Percentiles rank a stretch among this genome's conserved stretches.
Conservation (phyloP, 2,113 vertebrate species). For the Dendropsophus ebraccatus region DNA sequence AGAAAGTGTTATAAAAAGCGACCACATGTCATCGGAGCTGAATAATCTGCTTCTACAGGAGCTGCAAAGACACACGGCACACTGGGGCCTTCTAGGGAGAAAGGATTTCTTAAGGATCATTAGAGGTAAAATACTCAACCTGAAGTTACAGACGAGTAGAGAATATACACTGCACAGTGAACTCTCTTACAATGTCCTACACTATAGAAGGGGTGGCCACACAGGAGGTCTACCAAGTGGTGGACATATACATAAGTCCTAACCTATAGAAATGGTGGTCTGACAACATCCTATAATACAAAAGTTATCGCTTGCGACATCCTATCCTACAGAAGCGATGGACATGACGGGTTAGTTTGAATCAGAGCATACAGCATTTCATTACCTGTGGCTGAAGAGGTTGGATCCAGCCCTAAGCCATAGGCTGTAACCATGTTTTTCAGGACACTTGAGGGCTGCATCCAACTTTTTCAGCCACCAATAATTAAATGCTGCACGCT, state of each 20-base stretch:
- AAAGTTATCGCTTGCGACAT: not conserved
- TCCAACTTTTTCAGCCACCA: too few relatives aligned
- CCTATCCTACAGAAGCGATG: not conserved
- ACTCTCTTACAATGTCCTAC: not conserved
- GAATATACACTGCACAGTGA: not conserved
- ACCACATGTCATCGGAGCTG: constrained; percentile 26
- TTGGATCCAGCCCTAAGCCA: too few relatives aligned
- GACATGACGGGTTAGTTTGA: too few relatives aligned
- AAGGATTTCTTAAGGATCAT: not conserved
- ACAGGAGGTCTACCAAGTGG: not conserved
- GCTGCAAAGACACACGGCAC: not conserved
- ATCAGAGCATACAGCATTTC: too few relatives aligned
- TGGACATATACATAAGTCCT: not conserved
- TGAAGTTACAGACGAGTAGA: too few relatives aligned
- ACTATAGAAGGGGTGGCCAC: not conserved
- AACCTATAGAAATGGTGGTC: not conserved
- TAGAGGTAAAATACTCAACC: not conserved
- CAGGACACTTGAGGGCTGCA: too few relatives aligned
- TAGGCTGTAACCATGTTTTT: too few relatives aligned
- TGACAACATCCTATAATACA: not conserved
- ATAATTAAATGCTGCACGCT: too few relatives aligned
- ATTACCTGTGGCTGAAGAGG: too few relatives aligned
- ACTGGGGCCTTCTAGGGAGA: not conserved
- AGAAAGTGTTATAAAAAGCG: constrained; percentile 43
- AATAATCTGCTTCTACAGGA: constrained; percentile 26